Percentiles rank a stretch among this genome's conserved stretches.
phyloP scores from a whole-genome alignment of 1,140 invertebrate genomes.

The Platyura marginata region DNA sequence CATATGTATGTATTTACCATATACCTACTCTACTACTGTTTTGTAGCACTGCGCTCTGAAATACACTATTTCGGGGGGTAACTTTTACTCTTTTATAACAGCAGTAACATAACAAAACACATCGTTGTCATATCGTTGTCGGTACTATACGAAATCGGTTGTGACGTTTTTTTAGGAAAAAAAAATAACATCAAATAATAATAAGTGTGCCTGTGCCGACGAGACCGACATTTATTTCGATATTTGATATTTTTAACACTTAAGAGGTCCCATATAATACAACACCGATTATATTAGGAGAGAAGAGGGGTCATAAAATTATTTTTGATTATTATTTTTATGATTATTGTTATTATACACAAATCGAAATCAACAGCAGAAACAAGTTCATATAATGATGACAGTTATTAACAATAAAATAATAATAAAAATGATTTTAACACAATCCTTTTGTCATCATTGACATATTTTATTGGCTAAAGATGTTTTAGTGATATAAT shows the following conservation, averaged over 20 bases:
- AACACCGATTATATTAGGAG: too few relatives aligned
- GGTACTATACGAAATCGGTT: not conserved
- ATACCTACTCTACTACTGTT: too few relatives aligned
- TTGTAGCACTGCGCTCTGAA: not conserved
- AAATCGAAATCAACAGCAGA: not conserved
- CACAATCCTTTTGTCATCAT: not conserved
- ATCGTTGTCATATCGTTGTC: not conserved
- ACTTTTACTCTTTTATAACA: not conserved
- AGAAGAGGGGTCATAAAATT: not conserved
- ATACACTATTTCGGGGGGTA: not conserved
- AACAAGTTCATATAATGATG: not conserved
- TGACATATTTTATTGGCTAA: too few relatives aligned
- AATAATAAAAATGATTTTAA: not conserved
- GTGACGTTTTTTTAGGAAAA: not conserved
- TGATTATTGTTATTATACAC: slow-evolving; percentile 2
- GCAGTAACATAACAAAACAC: not conserved
- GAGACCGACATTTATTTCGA: too few relatives aligned
- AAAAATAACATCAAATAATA: too few relatives aligned
- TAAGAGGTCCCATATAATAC: too few relatives aligned
- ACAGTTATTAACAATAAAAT: not conserved
- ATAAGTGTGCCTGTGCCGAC: too few relatives aligned
- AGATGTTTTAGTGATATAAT: too few relatives aligned
- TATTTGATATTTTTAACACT: too few relatives aligned
- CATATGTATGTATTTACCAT: too few relatives aligned
- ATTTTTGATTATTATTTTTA: slow-evolving; percentile 3